Evolutionary conservation across 1,140 invertebrate species (phyloP).

Genomic region (Orussus abietinus): DNA sequence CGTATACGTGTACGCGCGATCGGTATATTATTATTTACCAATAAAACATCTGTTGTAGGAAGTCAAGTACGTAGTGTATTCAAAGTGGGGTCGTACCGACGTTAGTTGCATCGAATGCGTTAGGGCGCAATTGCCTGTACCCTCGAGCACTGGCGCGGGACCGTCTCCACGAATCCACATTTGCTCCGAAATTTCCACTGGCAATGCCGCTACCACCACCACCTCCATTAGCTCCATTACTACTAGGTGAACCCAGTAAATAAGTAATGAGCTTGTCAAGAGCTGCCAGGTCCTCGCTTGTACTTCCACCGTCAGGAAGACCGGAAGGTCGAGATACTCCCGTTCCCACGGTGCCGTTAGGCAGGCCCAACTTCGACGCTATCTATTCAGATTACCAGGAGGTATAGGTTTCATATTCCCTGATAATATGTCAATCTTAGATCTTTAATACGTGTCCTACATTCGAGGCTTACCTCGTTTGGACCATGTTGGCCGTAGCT

Average conservation of each 20-base stretch:
- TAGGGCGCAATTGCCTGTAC: conserved; percentile 35
- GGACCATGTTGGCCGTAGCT: conserved; percentile 66
- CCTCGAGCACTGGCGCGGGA: conserved; percentile 39
- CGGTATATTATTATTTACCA: conserved; percentile 3
- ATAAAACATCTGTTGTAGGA: conserved; percentile 4
- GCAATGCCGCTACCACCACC: too few relatives aligned
- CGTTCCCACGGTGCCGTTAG: too few relatives aligned
- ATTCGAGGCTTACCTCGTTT: conserved; percentile 61
- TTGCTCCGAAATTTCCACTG: too few relatives aligned
- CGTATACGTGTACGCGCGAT: neutral
- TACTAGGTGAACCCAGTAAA: conserved; percentile 32
- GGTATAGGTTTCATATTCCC: too few relatives aligned
- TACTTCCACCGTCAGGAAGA: conserved; percentile 22
- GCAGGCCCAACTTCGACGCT: too few relatives aligned
- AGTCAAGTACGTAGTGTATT: conserved; percentile 6
- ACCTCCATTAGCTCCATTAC: conserved; percentile 5
- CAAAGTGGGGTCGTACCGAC: conserved; percentile 37
- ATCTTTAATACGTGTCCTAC: too few relatives aligned
- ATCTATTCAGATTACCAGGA: too few relatives aligned
- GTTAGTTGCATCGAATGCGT: conserved; percentile 13
- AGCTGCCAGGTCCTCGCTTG: conserved; percentile 38
- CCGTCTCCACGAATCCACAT: conserved; percentile 40
- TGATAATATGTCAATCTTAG: too few relatives aligned
- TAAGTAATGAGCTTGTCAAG: conserved; percentile 40
- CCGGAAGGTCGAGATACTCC: neutral